These are phyloP conservation scores for Dicyrtoma fusca DNA, from an alignment of 2,888 invertebrate genomes.

Conservation along the genomic window DNA sequence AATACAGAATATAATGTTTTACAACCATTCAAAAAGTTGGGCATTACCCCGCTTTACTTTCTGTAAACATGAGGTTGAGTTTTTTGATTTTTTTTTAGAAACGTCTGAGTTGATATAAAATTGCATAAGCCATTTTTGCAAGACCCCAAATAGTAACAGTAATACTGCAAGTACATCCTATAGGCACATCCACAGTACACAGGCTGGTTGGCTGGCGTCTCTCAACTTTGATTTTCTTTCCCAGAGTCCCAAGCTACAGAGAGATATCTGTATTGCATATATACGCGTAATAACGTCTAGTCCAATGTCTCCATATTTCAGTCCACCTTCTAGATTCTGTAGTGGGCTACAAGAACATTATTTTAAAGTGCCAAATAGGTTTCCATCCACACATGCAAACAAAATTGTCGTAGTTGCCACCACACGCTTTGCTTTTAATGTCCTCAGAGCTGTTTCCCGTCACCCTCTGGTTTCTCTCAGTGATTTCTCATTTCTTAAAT, in stretches of 20 bases:
- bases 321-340: slow-evolving; percentile 26
- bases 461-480: slow-evolving; percentile 9
- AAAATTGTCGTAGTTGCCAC: background rate
- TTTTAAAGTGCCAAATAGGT: slow-evolving; percentile 22
- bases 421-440: slow-evolving; percentile 24
- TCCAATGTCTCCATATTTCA: background rate
- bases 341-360: slow-evolving; percentile 18
- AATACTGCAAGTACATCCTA: too few species aligned
- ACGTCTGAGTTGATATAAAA: too few species aligned
- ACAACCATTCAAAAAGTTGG: too few species aligned
- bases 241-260: background rate
- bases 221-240: background rate
- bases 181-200: too few species aligned
- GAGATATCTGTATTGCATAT: background rate
- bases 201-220: background rate
- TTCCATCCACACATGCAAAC: slow-evolving; percentile 14
- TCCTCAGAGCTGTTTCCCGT: slow-evolving; percentile 21
- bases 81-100: too few species aligned
- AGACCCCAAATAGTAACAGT: too few species aligned
- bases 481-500: slow-evolving; percentile 35
- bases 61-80: too few species aligned
- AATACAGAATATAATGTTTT: too few species aligned
- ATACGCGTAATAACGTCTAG: background rate
- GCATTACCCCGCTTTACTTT: too few species aligned
- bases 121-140: too few species aligned